Evolutionary conservation across 2,888 invertebrate species (phyloP), one percentile per base, ranked within the genome.

Genomic region (Amphipyra berbera): DNA sequence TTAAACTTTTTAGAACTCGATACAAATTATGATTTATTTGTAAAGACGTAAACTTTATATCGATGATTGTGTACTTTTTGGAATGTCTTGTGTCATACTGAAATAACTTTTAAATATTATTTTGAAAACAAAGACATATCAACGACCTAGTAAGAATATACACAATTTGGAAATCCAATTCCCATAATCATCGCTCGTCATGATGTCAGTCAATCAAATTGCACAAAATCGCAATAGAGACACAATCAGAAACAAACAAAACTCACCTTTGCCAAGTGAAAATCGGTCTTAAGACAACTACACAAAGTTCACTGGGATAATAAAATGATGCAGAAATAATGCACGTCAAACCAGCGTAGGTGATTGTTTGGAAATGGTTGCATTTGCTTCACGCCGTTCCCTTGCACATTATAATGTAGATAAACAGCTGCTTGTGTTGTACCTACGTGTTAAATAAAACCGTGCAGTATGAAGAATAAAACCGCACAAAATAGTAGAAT

Each of bases 301-400:
- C 47, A 66, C 52, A 79, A 73, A 58, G 73, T 60, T 70, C 67
- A 72, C 67, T 60, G 50, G 35, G 49, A n/a, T 50, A 52, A 56
- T 47, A 61, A 61, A 61, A 53, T 61, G 65, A 67, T 78, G 67
- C 68, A 68, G 70, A 78, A 73, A 79, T 77, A 77, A 73, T 82
- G 79, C 88, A 91, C 92, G 92, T 92, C 92, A 89, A 86, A 80
- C 83, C 83, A 67, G 72, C 72, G 65, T 83, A 87, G 85, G 85
- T 86, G 86, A 86, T 89, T 83, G 90, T 84, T 87, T 83, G 77
- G 81, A 88, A 93, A 89, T 93, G 92, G 82, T 80, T 85, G 86
- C 83, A 89, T 84, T 85, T 79, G 69, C 62, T 79, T 76, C 77
- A 78, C 82, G 73, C 73, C 69, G 61, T 70, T 79, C 70, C 75